A percentile compares a stretch with the other conserved stretches of the same genome.
Conservation (phyloP, 2,888 invertebrate species). For the Microctonus brassicae region DNA sequence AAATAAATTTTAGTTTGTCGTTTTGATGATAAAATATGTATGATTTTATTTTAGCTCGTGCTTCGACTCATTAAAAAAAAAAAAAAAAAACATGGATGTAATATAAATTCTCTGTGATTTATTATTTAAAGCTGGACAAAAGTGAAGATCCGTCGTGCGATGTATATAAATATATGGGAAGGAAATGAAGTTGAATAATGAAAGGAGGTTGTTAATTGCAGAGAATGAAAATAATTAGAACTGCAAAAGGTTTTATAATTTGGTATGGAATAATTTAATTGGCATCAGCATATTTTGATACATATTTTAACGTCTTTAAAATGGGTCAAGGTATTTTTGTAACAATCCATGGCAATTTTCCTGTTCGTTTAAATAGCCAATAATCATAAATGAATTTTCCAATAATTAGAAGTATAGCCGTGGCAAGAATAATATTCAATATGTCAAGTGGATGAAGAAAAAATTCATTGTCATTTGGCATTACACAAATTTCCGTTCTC, state of each 20-base stretch:
- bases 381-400: conserved; percentile 86
- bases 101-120: no score
- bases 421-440: conserved; percentile 78
- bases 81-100: no score
- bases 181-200: neutral
- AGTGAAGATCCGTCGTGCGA: no score
- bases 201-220: no score
- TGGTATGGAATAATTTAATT: no score
- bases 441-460: conserved; percentile 80
- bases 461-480: conserved; percentile 60
- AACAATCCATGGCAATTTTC: conserved; percentile 87
- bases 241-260: no score
- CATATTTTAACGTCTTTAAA: neutral
- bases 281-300: no score
- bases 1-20: neutral
- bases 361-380: conserved; percentile 83
- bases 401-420: conserved; percentile 79
- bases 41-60: neutral
- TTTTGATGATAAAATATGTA: neutral
- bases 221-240: no score
- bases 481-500: conserved; percentile 78
- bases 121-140: no score
- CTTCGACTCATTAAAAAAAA: neutral
- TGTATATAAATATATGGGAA: no score
- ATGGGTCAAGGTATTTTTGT: conserved; percentile 81